Percentiles rank a stretch among this genome's conserved stretches.
Conservation (phyloP, 2,888 invertebrate genomes). For the Plebejus anna region DNA sequence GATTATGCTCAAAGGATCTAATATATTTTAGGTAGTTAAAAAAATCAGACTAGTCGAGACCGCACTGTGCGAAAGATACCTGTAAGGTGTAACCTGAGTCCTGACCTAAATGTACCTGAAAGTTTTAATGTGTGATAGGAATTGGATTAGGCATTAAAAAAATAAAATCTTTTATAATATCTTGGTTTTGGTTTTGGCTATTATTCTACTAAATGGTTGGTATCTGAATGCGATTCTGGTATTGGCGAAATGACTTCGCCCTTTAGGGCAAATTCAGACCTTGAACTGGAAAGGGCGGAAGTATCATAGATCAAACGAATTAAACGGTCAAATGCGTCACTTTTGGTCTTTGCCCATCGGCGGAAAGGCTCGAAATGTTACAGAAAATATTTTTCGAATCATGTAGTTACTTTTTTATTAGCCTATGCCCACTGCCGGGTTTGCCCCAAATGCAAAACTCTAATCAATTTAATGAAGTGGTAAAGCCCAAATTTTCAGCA, state of each 20-base stretch:
- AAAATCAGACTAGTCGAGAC: too few species aligned
- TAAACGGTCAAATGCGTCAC: background rate
- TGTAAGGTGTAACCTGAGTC: too few species aligned
- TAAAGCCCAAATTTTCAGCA: too few species aligned
- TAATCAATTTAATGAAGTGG: too few species aligned
- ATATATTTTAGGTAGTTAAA: too few species aligned
- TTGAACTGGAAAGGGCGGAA: conserved; percentile 19
- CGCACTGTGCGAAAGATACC: too few species aligned
- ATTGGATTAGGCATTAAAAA: too few species aligned
- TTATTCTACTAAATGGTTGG: background rate
- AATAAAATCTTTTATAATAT: background rate
- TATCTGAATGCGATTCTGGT: background rate
- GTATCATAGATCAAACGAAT: conserved; percentile 10
- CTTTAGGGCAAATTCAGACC: conserved; percentile 1
- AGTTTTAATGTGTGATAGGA: too few species aligned
- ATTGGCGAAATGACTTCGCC: conserved; percentile 1
- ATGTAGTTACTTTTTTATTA: background rate
- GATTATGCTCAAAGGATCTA: too few species aligned
- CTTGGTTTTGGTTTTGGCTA: background rate
- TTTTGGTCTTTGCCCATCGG: conserved; percentile 1
- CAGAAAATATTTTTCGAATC: background rate
- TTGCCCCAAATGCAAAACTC: too few species aligned
- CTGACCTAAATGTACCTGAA: too few species aligned
- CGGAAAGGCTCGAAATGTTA: background rate
- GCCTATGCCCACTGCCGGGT: too few species aligned